Conservation (phyloP, 2,888 invertebrate genomes). For the Dryadula phaetusa region DNA sequence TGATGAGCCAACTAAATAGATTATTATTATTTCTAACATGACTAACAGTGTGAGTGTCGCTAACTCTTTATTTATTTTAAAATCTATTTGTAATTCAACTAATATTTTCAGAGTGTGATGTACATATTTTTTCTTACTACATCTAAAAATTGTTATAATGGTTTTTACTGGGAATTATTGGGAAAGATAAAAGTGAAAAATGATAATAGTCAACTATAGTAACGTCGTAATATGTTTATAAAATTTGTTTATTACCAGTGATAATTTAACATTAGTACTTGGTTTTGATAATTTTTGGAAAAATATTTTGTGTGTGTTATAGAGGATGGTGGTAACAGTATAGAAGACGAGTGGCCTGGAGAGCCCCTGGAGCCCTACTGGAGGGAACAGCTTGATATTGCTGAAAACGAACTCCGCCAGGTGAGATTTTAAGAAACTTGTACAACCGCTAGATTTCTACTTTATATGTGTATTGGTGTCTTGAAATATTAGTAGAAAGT, state of each 20-base stretch:
- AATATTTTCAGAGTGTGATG: background rate
- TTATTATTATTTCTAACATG: slow-evolving; percentile 69
- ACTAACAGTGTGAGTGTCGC: slow-evolving; percentile 75
- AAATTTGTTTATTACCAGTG: background rate
- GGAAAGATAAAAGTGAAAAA: too few relatives aligned
- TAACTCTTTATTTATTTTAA: slow-evolving; percentile 39
- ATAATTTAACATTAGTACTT: background rate
- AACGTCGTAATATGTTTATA: background rate
- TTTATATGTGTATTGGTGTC: too few relatives aligned
- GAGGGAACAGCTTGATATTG: slow-evolving; percentile 76
- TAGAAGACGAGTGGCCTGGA: slow-evolving; percentile 79
- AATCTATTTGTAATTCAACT: background rate
- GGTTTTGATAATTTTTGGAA: background rate
- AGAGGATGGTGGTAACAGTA: slow-evolving; percentile 77
- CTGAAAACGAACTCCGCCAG: slow-evolving; percentile 79
- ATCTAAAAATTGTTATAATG: background rate
- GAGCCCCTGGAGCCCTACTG: slow-evolving; percentile 84
- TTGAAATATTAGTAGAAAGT: too few relatives aligned
- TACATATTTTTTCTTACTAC: background rate
- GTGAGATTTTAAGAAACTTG: slow-evolving; percentile 56
- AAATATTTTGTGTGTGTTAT: slow-evolving; percentile 44
- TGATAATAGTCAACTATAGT: background rate
- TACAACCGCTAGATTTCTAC: too few relatives aligned
- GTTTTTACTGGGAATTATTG: background rate
- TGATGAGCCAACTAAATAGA: slow-evolving; percentile 59